Base-by-base conservation (phyloP, 2,113 vertebrate species). In the Micronisus gabar region DNA sequence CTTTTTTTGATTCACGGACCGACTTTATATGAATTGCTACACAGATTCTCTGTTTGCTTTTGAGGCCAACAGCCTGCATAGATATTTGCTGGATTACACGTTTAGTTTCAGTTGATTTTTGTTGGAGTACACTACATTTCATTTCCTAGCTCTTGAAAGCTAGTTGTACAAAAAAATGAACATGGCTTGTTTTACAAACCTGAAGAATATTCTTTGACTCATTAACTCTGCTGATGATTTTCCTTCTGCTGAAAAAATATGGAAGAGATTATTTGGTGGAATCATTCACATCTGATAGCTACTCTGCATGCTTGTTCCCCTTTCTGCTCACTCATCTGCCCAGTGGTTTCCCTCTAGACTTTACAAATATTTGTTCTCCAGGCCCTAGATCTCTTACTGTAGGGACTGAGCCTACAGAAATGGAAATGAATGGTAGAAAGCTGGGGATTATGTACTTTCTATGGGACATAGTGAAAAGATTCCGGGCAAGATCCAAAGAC, bases 61-160 rank as follows among this genome's bases (percentile, higher is more conserved):
- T 86, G 88, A 88, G 93, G 80, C 88, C 58, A 80, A 26, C 61
- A 86, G 61, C 68, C 92, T 85, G 91, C 63, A 22, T 18, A 88
- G 52, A 20, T 91, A 38, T 52, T 66, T 86, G 32, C 26, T 84
- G 86, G 65, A 72, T 89, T 48, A 67, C 50, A 10, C 0, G 0
- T 68, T 45, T 19, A 15, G 26, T 62, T 91, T 63, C 0, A 0
- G 15, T 81, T 74, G 56, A 11, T 76, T 74, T 90, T 75, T 67
- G 41, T 53, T 52, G 71, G 78, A 48, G 30, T 88, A 97, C 97
- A 97, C 98, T 98, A 98, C 97, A 89, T 43, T 91, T 95, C 34
- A 56, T 48, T 91, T 88, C 86, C 62, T 92, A 72, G 70, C 52
- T 95, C 83, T 76, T 87, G 53, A 84, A 94, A 83, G 82, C 79